Evolutionary conservation across 2,113 vertebrate species (phyloP), one percentile per base, ranked within the genome.

Genomic region (Cinclus mexicanus): DNA sequence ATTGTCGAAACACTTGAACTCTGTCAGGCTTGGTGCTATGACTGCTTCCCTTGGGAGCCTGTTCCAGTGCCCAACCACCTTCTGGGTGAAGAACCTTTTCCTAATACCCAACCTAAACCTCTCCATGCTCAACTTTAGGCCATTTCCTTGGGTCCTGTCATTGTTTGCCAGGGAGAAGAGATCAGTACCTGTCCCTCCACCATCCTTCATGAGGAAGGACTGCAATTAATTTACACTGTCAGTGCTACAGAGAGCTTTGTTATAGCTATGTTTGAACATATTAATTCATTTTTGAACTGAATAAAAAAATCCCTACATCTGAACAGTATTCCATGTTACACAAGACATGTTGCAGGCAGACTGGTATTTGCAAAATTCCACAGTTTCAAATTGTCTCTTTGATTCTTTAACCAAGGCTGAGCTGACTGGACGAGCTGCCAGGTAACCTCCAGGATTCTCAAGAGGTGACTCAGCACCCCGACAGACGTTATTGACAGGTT

Each of bases 181-280:
- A 59, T 52, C 52, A 42, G 25, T 31, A 31, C 21, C 25, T 42
- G 6, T 19, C 14, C 26, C 22, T 76, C 37, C 26, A 50, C 31
- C 3, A 68, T 7, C 44, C 17, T 26, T 59, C 44, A 77, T 0
- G 0, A 77, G 17, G 16, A 44, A 44, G 21, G 37, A 68, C 11
- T 31, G 21, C 61, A 42, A 44, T 42, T 59, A 44, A 59, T 68
- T 77, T 77, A 31, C 53, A 42, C 21, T 52, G 7, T 76, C 26
- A 14, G 31, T 59, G 21, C 53, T 59, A 44, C 31, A 76, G 22
- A 68, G 44, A 52, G 7, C 26, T 68, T 76, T 31, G 7, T 59
- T 52, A 22, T 22, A 37, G 31, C 61, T 44, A 22, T 0, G 0
- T 8, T 68, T 50, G 14, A 59, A 37, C 71, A 59, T 68, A 59